Conservation (phyloP, 2,113 vertebrate species). For the Axis porcinus region DNA sequence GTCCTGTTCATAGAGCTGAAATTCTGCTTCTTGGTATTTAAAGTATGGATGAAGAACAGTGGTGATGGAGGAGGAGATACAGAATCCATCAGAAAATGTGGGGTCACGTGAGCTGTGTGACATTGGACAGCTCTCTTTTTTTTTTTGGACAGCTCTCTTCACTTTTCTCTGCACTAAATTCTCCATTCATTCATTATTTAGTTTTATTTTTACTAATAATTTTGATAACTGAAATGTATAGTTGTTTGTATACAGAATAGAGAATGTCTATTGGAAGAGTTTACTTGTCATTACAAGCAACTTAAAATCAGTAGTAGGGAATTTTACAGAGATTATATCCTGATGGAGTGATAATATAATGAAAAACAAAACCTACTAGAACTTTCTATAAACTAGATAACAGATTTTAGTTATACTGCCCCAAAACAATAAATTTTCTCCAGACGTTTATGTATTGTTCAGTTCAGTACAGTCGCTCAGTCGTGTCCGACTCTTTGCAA, state of each 20-base stretch:
- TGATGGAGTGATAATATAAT: neutral
- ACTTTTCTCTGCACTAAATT: neutral
- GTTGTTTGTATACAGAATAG: neutral
- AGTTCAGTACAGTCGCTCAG: too few relatives aligned
- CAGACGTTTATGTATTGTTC: neutral
- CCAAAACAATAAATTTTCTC: neutral
- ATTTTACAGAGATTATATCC: neutral
- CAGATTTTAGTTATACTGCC: neutral
- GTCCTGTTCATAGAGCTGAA: neutral
- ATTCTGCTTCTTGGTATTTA: neutral
- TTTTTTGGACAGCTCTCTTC: neutral
- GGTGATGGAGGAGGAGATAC: neutral
- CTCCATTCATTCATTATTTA: neutral
- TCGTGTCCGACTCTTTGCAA: too few relatives aligned
- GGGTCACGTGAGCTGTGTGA: neutral
- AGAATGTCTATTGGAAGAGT: neutral
- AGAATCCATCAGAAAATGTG: neutral
- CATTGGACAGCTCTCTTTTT: fast-evolving
- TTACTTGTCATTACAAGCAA: neutral
- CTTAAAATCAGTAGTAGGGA: neutral
- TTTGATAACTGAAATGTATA: neutral
- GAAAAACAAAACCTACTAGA: neutral
- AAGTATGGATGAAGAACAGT: neutral
- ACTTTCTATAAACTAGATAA: neutral
- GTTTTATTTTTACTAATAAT: neutral